Evolutionary conservation across 2,797 vertebrate species (phyloP), one percentile per base, ranked within the genome.

Genomic region (Gymnocypris eckloni): DNA sequence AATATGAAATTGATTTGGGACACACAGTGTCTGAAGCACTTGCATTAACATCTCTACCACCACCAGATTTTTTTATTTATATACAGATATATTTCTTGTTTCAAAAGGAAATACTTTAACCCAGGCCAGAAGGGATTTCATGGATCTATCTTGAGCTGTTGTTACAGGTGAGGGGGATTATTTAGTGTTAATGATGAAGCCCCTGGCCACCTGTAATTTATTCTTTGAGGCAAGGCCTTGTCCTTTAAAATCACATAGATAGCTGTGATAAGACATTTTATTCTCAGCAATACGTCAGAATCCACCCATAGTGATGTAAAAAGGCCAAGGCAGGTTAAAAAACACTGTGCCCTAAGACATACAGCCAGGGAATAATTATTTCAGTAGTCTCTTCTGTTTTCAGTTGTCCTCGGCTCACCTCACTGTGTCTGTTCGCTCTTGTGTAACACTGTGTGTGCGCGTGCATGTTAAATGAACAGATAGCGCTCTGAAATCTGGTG

Each of bases 361-460:
- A 82, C 16, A 70, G 28, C 73, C 16, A 41, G 66, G 22, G 64
- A 87, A 79, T 76, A 78, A 82, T 77, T 83, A 64, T 83, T 87
- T 79, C 75, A 71, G 66, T 77, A 86, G 81, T 41, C 73, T 70
- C 33, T 56, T 76, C 20, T 69, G 22, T 48, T 43, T 59, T 79
- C 16, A 43, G 39, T 10, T 81, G 84, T 78, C 80, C 87, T 86
- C 56, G 2, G 25, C 13, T 86, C 69, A 79, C 80, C 76, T 82
- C 50, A 33, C 25, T 66, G 18, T 78, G 79, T 71, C 52, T 71
- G 20, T 79, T 20, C 81, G 70, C 28, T 16, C 50, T 12, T 72
- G 48, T 83, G 71, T 85, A 28, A 79, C 52, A 61, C n/a, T 86
- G 39, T 77, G 37, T 70, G 73, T 76, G 72, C 13, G 52, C 20